Evolutionary conservation across 2,113 vertebrate genomes (phyloP), one percentile per base, ranked within the genome.

Genomic region (Paradoxurus hermaphroditus): DNA sequence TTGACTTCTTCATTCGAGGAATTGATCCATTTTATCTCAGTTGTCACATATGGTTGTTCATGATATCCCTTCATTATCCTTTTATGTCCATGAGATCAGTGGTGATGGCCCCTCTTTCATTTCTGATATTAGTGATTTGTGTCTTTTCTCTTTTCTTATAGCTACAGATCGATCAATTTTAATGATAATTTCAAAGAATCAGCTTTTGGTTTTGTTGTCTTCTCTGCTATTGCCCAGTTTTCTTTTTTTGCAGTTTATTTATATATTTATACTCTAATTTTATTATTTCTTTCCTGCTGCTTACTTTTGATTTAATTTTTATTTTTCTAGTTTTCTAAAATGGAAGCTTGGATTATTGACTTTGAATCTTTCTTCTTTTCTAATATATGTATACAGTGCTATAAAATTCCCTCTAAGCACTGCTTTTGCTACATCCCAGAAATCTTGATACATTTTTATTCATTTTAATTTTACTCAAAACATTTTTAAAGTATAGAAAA

Each of bases 81-180:
- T n/a, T 91, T 51, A 62, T 90, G 49, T 39, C 51, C 1, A 5
- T 77, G 41, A 84, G 12, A 44, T 79, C 46, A 75, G 34, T 51
- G 41, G 34, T 90, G 6, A 81, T 93, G 21, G 5, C 1, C 62
- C 12, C 3, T 39, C 14, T 86, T 90, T 94, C 1, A 41, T 39
- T 94, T 95, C 67, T 75, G 4, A 82, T 75, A 44, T 67, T 56
- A 96, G 36, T 91, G 83, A 72, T 87, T 83, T 82, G 29, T 86
- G 18, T 13, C 29, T 79, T 91, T 7, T 87, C 29, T 93, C 11
- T 75, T 93, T 72, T 53, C 14, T 39, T 84, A 31, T 87, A 41
- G 5, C 21, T 78, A 78, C 51, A 63, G 9, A 25, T 84, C 56
- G 29, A 84, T 87, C 39, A 56, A 49, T 97, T 88, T 81, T 91